Conservation (phyloP, 2,797 vertebrate species). For the Enoplosus armatus region DNA sequence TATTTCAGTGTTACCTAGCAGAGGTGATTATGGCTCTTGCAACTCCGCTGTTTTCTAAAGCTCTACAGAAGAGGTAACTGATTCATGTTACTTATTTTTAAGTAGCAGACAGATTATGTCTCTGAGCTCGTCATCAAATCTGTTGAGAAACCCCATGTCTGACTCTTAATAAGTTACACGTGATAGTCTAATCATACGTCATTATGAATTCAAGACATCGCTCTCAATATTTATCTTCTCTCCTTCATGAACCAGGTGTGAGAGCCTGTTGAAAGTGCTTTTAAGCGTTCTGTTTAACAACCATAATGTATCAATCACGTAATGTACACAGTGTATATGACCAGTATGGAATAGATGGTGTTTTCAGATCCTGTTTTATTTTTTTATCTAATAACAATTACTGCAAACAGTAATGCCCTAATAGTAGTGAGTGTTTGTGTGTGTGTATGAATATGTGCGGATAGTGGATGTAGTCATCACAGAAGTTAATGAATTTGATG, state of each 20-base stretch:
- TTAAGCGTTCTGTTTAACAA: conserved; percentile 59
- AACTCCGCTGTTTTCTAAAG: conserved; percentile 15
- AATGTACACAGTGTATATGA: conserved; percentile 65
- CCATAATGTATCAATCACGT: conserved; percentile 55
- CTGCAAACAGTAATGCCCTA: conserved; percentile 42
- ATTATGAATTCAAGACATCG: conserved; percentile 13
- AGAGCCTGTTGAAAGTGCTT: conserved; percentile 47
- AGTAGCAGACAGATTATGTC: no score
- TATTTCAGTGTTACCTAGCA: conserved; percentile 46
- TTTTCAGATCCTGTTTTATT: conserved; percentile 66
- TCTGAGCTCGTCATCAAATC: not conserved
- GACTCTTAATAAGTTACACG: not conserved
- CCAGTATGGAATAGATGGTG: conserved; percentile 62
- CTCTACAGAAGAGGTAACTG: conserved; percentile 6
- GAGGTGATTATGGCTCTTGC: conserved; percentile 18
- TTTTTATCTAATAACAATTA: conserved; percentile 58
- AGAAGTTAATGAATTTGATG: conserved; percentile 1
- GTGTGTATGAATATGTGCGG: conserved; percentile 19
- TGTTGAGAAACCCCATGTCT: conserved; percentile 1
- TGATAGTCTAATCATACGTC: conserved; percentile 12
- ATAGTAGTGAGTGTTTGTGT: conserved; percentile 38
- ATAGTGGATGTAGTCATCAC: conserved; percentile 24
- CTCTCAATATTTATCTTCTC: conserved; percentile 46
- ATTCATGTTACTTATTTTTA: conserved; percentile 21
- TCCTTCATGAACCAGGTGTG: conserved; percentile 14